Evolutionary conservation across 2,797 vertebrate species (phyloP), one percentile per base, ranked within the genome.

Genomic region (Platalea minor): DNA sequence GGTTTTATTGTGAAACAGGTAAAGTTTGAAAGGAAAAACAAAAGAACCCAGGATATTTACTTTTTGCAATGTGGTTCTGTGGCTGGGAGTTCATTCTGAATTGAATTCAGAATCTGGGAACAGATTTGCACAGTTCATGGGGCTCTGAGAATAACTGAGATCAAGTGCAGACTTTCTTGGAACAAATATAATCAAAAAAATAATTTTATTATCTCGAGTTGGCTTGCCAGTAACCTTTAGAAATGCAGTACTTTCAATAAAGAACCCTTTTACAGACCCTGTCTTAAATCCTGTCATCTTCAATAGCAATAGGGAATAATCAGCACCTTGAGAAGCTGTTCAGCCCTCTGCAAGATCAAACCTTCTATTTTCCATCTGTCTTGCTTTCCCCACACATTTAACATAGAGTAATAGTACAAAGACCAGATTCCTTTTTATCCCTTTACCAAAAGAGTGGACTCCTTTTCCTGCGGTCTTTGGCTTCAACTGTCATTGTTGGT

Each of bases 351-450:
- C 59, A 90, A 67, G 48, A 80, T 51, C 39, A 81, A 63, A 48
- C 3, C 12, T 57, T 70, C 10, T 53, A 11, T 65, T 72, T 79
- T 69, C 50, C 24, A 67, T 46, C 31, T 54, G 35, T 54, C 24
- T 82, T 70, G 6, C 80, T 92, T 82, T 48, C 11, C 26, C 7
- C 9, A 21, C 11, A 46, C 3, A 35, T 60, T 85, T 89, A 73
- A 24, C 14, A 57, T 7, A 46, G 4, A 76, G 4, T 13, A 26
- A 8, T 21, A 67, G 6, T 21, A 43, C 10, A 48, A 75, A 76
- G 9, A 13, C 1, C 3, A 2, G 8, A 20, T 70, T 73, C 0
- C 33, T 43, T 53, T 64, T 39, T 3, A 7, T 3, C 8, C 2
- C 6, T 73, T 85, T 41, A 14, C 17, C 10, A 29, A n/a, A 48